Conservation (phyloP, 2,797 vertebrate genomes). For the Myoxocephalus aenaeus region DNA sequence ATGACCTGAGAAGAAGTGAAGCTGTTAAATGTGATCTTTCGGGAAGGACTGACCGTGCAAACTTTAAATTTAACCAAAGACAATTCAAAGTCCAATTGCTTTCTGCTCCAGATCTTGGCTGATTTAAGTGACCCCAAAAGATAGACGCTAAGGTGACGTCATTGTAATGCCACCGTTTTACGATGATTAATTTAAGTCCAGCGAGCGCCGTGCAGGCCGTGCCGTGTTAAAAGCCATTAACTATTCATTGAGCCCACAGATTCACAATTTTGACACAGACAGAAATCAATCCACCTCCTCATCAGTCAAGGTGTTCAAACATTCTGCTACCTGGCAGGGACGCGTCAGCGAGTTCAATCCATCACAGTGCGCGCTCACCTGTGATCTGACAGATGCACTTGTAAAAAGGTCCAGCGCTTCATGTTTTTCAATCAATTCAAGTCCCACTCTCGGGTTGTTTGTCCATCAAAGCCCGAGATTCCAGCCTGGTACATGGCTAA, state of each 20-base stretch:
- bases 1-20: conserved; percentile 34
- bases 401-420: conserved; percentile 71
- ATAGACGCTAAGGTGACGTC: conserved; percentile 41
- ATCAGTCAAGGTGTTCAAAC: conserved; percentile 75
- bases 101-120: conserved; percentile 86
- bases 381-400: conserved; percentile 75
- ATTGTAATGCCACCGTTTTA: conserved; percentile 38
- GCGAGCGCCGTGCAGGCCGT: background rate
- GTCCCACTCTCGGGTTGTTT: conserved; percentile 67
- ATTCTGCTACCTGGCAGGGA: conserved; percentile 73
- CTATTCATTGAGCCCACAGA: conserved; percentile 56
- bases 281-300: conserved; percentile 74
- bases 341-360: conserved; percentile 70
- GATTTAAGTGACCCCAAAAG: conserved; percentile 78
- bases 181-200: conserved; percentile 55
- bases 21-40: conserved; percentile 75
- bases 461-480: conserved; percentile 69
- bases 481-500: conserved; percentile 52
- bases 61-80: conserved; percentile 87
- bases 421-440: conserved; percentile 79
- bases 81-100: conserved; percentile 88
- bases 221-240: conserved; percentile 58
- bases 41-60: conserved; percentile 82
- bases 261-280: conserved; percentile 65
- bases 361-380: conserved; percentile 61